A percentile compares a stretch with the other conserved stretches of the same genome.
Evolutionary conservation across 2,113 vertebrate species (phyloP).

Genomic region (Osmerus eperlanus): DNA sequence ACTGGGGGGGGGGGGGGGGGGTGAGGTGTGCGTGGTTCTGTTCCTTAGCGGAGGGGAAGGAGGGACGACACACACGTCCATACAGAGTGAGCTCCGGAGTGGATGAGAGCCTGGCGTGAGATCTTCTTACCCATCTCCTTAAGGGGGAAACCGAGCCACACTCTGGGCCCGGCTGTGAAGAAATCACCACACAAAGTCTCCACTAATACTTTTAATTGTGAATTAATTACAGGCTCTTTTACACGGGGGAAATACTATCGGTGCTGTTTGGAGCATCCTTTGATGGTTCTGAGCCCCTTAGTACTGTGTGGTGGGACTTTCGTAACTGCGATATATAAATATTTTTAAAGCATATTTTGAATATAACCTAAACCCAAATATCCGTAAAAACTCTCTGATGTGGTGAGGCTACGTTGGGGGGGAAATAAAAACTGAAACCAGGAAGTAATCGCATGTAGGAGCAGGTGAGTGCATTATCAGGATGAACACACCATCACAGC

Average conservation of each 20-base stretch:
- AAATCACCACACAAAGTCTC: conserved; percentile 69
- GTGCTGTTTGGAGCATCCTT: conserved; percentile 34
- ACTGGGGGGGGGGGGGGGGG: background rate
- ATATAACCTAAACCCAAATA: too few species aligned
- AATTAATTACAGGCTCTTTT: conserved; percentile 60
- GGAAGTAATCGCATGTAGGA: background rate
- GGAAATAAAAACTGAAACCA: background rate
- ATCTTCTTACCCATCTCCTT: conserved; percentile 66
- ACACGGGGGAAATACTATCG: conserved; percentile 37
- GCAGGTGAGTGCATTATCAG: conserved; percentile 6
- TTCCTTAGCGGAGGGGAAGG: conserved; percentile 1
- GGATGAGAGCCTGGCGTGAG: too few species aligned
- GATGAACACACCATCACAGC: background rate
- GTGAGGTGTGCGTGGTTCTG: background rate
- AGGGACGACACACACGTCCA: conserved; percentile 14
- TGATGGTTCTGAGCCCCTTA: background rate
- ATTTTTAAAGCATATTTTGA: background rate
- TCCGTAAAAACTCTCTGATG: background rate
- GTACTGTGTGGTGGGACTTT: background rate
- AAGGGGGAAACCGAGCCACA: conserved; percentile 63
- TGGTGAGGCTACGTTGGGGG: background rate
- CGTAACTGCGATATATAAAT: background rate
- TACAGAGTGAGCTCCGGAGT: conserved; percentile 32
- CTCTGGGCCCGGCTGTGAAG: conserved; percentile 60
- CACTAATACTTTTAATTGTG: conserved; percentile 69